Evolutionary conservation across 2,113 vertebrate genomes (phyloP).

Genomic region (Amblyopsis rosae): DNA sequence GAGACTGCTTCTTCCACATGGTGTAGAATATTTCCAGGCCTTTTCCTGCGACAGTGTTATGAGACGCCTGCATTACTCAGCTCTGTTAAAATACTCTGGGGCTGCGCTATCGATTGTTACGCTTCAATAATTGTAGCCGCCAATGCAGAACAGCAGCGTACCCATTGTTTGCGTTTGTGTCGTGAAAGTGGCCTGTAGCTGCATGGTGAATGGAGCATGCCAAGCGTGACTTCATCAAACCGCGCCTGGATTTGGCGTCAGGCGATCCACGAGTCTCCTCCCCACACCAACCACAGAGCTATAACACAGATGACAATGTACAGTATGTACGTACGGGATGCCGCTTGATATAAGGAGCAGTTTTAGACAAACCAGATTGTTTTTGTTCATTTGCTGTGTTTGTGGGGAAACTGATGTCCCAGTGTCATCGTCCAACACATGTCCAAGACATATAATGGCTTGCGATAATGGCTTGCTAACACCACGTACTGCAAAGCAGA

Average conservation of each 20-base stretch:
- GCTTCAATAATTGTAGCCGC: conserved; percentile 64
- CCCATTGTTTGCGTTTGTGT: conserved; percentile 53
- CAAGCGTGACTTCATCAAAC: conserved; percentile 40
- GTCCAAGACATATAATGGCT: too few species aligned
- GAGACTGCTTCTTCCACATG: conserved; percentile 59
- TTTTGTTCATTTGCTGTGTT: too few species aligned
- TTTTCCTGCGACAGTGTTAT: conserved; percentile 67
- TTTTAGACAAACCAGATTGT: too few species aligned
- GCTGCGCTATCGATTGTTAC: conserved; percentile 52
- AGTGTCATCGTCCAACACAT: too few species aligned
- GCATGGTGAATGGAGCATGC: not conserved
- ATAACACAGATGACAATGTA: conserved; percentile 31
- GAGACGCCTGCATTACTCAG: conserved; percentile 66
- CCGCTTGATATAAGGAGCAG: too few species aligned
- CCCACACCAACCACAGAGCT: conserved; percentile 1
- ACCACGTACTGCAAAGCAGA: too few species aligned
- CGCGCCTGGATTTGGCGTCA: conserved; percentile 23
- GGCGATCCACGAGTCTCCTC: conserved; percentile 8
- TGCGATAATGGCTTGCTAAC: too few species aligned
- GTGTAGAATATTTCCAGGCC: conserved; percentile 63
- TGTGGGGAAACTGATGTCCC: too few species aligned
- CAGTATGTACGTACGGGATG: not conserved
- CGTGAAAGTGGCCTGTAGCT: conserved; percentile 20
- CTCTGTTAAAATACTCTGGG: conserved; percentile 60
- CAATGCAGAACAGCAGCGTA: conserved; percentile 56